A percentile compares a stretch with the other conserved stretches of the same genome.
These are phyloP conservation scores for Ammospiza nelsoni DNA, from an alignment of 2,113 vertebrate species.

Conservation along the genomic window DNA sequence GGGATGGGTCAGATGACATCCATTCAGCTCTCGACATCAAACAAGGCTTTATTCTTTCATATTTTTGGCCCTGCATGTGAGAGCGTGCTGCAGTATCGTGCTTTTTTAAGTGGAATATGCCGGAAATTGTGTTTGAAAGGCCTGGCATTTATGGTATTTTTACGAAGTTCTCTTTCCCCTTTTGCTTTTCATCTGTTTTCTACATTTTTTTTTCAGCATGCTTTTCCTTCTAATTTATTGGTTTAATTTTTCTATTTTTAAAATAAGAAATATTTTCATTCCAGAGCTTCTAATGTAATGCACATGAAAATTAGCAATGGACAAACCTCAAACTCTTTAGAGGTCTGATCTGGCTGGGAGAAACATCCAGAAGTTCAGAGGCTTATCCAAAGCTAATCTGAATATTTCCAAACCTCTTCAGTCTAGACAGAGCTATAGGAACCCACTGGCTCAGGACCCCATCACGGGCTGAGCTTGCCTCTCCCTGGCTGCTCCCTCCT, in stretches of 20 bases:
- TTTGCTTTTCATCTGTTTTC: conserved; percentile 76
- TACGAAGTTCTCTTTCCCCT: conserved; percentile 61
- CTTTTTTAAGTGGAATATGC: conserved; percentile 43
- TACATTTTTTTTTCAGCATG: conserved; percentile 62
- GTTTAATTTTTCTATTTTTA: conserved; percentile 80
- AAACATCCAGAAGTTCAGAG: conserved; percentile 32
- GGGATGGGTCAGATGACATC: conserved; percentile 55
- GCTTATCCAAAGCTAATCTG: conserved; percentile 65
- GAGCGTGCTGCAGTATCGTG: conserved; percentile 27
- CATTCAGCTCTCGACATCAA: conserved; percentile 52
- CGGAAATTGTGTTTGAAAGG: conserved; percentile 73
- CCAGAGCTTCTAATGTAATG: conserved; percentile 67
- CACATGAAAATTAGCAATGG: conserved; percentile 69
- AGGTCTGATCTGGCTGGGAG: conserved; percentile 22
- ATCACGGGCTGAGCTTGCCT: neutral
- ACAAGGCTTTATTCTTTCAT: conserved; percentile 46
- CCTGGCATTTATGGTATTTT: conserved; percentile 75
- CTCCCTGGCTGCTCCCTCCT: neutral
- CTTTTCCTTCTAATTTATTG: conserved; percentile 76
- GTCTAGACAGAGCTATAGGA: neutral
- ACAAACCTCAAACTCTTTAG: conserved; percentile 61
- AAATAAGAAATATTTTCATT: conserved; percentile 72
- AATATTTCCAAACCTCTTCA: neutral
- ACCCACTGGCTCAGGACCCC: neutral
- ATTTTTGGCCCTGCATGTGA: conserved; percentile 31